Base-by-base conservation (phyloP, 2,888 invertebrate species). In the Volucella inanis region DNA sequence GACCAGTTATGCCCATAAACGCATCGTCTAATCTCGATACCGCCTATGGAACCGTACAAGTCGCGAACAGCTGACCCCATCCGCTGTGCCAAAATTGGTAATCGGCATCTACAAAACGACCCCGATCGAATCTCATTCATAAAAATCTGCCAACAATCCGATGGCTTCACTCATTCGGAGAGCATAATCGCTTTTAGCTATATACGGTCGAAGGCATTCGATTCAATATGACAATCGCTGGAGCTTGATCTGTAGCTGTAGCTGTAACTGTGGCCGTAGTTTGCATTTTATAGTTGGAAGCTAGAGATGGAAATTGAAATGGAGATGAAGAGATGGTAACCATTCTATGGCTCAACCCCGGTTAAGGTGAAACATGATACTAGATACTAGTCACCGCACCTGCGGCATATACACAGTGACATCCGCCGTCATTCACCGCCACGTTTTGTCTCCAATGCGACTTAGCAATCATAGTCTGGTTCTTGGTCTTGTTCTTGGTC, bases 71-170 rank as follows among this genome's bases (percentile, higher is more conserved):
- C 71, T 71, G 70, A 80, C 61, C 75, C 70, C 70, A 57, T 75
- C 79, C 43, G 59, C 49, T 59, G 49, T 65, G 11, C 82, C 82
- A 54, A 77, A 82, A 43, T 71, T 59, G 78, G 75, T 52, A 59
- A 64, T 49, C 22, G 3, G 41, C 55, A 72, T 12, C 70, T 3
- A 72, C 59, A 18, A 50, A 55, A 47, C 52, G 82, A 57, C 84
- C 78, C 62, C 83, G 64, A 74, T 79, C 54, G 71, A 57, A 76
- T 76, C 57, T 54, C 84, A 85, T 85, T 85, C 84, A 85, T 76
- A 74, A 85, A 75, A 84, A 57, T 71, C 49, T 31, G 38, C 49
- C 38, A 41, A 41, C 62, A 45, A 47, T 52, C 45, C 14, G 43
- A 62, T 49, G 55, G 41, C 70, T 45, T 47, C 45, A 49, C 54